Percentiles rank a stretch among this genome's conserved stretches.
These are phyloP conservation scores for Drosophila anomelani DNA, from an alignment of 2,888 invertebrate species.

Conservation along the genomic window DNA sequence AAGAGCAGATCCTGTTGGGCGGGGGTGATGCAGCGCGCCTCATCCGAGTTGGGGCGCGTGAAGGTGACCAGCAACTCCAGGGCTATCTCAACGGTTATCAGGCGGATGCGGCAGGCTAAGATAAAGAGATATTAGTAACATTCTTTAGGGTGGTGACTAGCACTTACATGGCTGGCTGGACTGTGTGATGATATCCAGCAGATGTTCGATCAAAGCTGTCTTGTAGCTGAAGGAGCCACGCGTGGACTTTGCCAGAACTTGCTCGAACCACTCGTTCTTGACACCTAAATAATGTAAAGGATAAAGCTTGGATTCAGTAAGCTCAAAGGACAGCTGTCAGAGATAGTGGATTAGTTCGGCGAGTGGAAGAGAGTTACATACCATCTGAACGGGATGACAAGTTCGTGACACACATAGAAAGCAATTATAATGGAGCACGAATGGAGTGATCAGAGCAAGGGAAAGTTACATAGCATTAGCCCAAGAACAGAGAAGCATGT, in stretches of 20 bases:
- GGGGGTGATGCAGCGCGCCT: slow-evolving; percentile 83
- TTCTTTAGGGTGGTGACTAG: neutral
- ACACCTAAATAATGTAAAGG: slow-evolving; percentile 87
- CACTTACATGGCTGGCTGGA: slow-evolving; percentile 94
- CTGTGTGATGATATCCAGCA: slow-evolving; percentile 92
- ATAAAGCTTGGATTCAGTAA: neutral
- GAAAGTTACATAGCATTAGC: slow-evolving; percentile 38
- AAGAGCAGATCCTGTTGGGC: slow-evolving; percentile 87
- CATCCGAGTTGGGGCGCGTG: slow-evolving; percentile 82
- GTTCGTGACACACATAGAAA: slow-evolving; percentile 60
- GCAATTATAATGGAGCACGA: slow-evolving; percentile 57
- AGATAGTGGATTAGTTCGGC: slow-evolving; percentile 43
- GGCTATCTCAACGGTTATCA: slow-evolving; percentile 96
- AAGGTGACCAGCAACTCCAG: slow-evolving; percentile 91
- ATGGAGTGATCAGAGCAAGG: slow-evolving; percentile 35
- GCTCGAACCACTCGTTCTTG: slow-evolving; percentile 91
- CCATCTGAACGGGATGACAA: slow-evolving; percentile 67
- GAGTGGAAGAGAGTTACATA: slow-evolving; percentile 71
- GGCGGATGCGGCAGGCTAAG: slow-evolving; percentile 92
- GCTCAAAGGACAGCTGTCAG: too few relatives aligned
- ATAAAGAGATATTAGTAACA: neutral
- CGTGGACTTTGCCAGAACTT: slow-evolving; percentile 88
- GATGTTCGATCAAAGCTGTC: slow-evolving; percentile 91
- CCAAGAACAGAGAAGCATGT: slow-evolving; percentile 34
- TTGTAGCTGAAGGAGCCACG: slow-evolving; percentile 90